Evolutionary conservation across 2,888 invertebrate species (phyloP), one percentile per base, ranked within the genome.

Genomic region (Idaea biselata): DNA sequence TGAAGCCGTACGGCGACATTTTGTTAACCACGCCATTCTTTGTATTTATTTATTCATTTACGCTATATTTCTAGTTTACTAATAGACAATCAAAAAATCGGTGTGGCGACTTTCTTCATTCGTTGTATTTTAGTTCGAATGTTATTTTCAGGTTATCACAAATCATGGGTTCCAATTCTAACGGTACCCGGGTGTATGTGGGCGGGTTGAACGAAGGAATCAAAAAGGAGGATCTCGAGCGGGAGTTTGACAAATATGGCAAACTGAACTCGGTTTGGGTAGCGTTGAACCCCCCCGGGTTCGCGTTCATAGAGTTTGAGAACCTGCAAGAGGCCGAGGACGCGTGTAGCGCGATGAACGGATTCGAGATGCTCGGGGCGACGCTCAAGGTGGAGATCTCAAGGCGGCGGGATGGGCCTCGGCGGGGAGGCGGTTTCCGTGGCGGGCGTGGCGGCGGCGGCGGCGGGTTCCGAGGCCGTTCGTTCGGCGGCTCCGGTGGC

Each of bases 251-350:
- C 80, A 97, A 97, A 93, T 98, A 96, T 89, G 98, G 98, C 76
- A 97, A 97, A 93, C 93, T 98, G 75, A 97, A 97, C 92, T 97
- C 96, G 76, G 97, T 97, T 72, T 98, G 97, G 97, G 97, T 97
- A 76, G 97, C 98, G 74, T 96, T 97, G 88, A 97, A 98, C 91
- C 98, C 98, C 74, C 97, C 97, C 74, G 97, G 98, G 81, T 98
- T 98, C 91, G 98, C 97, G 71, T 98, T 98, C 93, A 97, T 98
- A 86, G 97, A 98, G 93, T 98, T 97, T 90, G 95, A 96, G 85
- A 97, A 96, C 89, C 94, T 95, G 86, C 95, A 96, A 82, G 97
- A 98, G 91, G 98, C 98, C 55, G 97, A 97, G 85, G 95, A 96
- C 80, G 98, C 98, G 69, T 97, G 97, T 91, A 96, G 95, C 87